Evolutionary conservation across 2,113 vertebrate species (phyloP).

Genomic region (Struthio camelus): DNA sequence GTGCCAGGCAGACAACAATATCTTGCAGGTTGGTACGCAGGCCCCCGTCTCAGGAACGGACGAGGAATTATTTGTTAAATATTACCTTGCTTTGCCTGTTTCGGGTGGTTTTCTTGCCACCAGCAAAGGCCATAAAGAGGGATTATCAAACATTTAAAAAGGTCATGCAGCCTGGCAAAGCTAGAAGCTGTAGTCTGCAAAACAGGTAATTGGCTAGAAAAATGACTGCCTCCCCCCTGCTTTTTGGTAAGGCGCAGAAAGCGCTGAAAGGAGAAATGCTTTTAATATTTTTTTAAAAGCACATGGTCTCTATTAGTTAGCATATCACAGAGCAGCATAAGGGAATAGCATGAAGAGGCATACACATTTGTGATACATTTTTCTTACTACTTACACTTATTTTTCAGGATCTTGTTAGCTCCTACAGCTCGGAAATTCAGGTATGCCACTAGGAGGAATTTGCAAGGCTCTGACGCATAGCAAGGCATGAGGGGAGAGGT

Average conservation of each 20-base stretch:
- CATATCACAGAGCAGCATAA: neutral
- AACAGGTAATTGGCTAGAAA: neutral
- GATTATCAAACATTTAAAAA: rapidly evolving
- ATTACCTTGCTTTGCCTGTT: neutral
- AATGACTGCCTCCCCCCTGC: neutral
- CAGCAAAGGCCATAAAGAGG: neutral
- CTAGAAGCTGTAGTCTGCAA: neutral
- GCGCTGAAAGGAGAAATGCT: neutral
- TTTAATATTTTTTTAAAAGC: neutral
- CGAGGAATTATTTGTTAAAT: neutral
- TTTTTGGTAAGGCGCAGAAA: too few relatives aligned
- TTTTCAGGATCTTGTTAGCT: neutral
- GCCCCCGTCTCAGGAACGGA: neutral
- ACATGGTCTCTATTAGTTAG: rapidly evolving
- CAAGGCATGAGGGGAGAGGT: neutral
- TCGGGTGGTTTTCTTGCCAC: rapidly evolving
- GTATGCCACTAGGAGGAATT: neutral
- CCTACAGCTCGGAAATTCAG: neutral
- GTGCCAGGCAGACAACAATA: slow-evolving; percentile 17
- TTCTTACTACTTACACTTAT: neutral
- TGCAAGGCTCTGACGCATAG: neutral
- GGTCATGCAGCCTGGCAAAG: neutral
- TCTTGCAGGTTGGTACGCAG: neutral
- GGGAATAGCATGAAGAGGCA: neutral
- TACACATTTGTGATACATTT: neutral